phyloP scores from a whole-genome alignment of 2,113 vertebrate species.

The Carlito syrichta region DNA sequence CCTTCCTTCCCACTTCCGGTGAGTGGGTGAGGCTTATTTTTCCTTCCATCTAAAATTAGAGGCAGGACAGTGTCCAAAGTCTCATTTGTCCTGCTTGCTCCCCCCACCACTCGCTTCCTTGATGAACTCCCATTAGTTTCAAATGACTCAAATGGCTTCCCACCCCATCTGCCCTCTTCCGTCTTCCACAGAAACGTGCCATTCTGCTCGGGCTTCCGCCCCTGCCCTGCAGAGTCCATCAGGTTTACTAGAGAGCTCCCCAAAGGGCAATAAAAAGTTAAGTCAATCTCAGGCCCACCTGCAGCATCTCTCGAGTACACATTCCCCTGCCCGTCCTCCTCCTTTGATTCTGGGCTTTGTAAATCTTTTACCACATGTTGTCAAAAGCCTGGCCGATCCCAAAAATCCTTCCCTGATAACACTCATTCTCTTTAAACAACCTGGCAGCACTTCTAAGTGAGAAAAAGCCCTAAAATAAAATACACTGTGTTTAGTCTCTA shows the following conservation, averaged over 20 bases:
- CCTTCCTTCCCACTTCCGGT: constrained; percentile 16
- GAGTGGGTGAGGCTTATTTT: not conserved
- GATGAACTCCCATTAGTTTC: not conserved
- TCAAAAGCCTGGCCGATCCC: constrained; percentile 70
- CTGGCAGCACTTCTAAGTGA: constrained; percentile 76
- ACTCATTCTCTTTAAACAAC: constrained; percentile 70
- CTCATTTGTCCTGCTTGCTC: not conserved
- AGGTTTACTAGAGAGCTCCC: constrained; percentile 55
- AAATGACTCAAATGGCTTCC: constrained; percentile 33
- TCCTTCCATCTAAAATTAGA: not conserved
- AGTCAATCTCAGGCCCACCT: constrained; percentile 50
- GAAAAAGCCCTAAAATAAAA: constrained; percentile 77
- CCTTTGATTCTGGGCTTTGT: constrained; percentile 73
- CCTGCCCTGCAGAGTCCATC: not conserved
- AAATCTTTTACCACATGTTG: constrained; percentile 76
- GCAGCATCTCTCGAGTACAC: constrained; percentile 57
- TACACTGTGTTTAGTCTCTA: constrained; percentile 69
- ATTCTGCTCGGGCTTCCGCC: not conserved
- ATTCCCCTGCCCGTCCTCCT: constrained; percentile 45
- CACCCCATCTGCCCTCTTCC: not conserved
- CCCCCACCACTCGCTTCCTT: not conserved
- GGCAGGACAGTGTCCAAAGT: not conserved
- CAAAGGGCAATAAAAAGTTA: constrained; percentile 51
- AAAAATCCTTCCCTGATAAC: constrained; percentile 69
- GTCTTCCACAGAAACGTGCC: constrained; percentile 18